Conservation (phyloP, 2,113 vertebrate genomes). For the Cranoglanis bouderius region DNA sequence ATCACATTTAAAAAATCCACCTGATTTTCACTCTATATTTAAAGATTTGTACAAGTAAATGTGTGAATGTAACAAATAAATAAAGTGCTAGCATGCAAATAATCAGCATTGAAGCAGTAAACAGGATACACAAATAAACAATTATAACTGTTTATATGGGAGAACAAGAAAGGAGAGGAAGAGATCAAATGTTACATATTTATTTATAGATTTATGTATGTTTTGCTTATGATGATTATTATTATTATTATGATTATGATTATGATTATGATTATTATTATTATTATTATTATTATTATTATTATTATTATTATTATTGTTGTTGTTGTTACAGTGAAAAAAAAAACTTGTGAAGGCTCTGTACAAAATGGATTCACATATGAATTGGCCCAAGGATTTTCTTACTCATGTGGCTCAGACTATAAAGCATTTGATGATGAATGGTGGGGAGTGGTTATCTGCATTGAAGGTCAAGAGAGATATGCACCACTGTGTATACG, state of each 20-base stretch:
- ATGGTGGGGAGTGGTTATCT: slow-evolving; percentile 60
- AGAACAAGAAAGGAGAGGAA: not conserved
- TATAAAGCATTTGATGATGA: slow-evolving; percentile 49
- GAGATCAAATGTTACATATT: not conserved
- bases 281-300: not conserved
- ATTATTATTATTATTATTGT: not conserved
- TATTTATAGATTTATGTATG: not conserved
- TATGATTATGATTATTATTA: not conserved
- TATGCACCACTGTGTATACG: slow-evolving; percentile 51
- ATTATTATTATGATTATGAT: not conserved
- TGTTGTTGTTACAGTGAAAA: not conserved
- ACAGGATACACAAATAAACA: not conserved
- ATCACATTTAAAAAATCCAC: too few species aligned
- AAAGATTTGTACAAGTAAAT: not conserved
- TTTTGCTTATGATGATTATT: not conserved
- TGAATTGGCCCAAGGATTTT: not conserved
- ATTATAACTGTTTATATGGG: not conserved
- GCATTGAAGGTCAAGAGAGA: not conserved
- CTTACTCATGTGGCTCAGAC: slow-evolving; percentile 52
- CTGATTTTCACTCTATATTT: too few species aligned
- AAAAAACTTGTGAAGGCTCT: not conserved
- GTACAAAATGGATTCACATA: slow-evolving; percentile 41
- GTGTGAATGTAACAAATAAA: not conserved
- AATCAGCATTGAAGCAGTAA: not conserved
- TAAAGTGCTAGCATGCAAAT: not conserved